Evolutionary conservation across 1,140 invertebrate species (phyloP).

Genomic region (Phocides pigmalion): DNA sequence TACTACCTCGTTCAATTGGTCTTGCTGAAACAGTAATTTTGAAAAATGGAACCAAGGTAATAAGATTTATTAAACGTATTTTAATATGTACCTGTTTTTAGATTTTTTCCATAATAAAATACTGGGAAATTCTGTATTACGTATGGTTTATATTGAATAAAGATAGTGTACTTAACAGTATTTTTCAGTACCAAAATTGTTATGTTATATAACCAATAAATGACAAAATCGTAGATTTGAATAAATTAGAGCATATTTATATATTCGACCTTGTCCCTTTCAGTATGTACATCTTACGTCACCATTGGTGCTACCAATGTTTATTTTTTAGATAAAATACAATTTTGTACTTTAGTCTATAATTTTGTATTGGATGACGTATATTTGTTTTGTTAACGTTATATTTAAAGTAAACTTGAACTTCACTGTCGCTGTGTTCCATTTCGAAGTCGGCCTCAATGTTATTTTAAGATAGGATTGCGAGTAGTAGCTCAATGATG

Average conservation of each 20-base stretch:
- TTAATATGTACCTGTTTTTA: background rate
- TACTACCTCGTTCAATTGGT: slow-evolving; percentile 86
- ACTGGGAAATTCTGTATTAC: too few relatives aligned
- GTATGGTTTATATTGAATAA: too few relatives aligned
- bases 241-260: slow-evolving; percentile 52
- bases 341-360: background rate
- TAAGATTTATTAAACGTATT: slow-evolving; percentile 34
- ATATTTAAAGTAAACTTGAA: slow-evolving; percentile 12
- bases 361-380: slow-evolving; percentile 4
- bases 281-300: slow-evolving; percentile 71
- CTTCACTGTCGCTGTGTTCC: slow-evolving; percentile 3
- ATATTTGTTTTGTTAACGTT: slow-evolving; percentile 2
- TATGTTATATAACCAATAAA: slow-evolving; percentile 22
- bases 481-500: background rate
- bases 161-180: too few relatives aligned
- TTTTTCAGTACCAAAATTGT: background rate
- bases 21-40: slow-evolving; percentile 86
- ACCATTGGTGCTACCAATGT: slow-evolving; percentile 47
- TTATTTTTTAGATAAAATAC: slow-evolving; percentile 42
- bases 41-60: slow-evolving; percentile 87
- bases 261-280: slow-evolving; percentile 72
- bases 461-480: slow-evolving; percentile 18
- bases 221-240: background rate
- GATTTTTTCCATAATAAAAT: too few relatives aligned
- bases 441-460: background rate